Conservation (phyloP, 2,797 vertebrate species). For the Gouania willdenowi region DNA sequence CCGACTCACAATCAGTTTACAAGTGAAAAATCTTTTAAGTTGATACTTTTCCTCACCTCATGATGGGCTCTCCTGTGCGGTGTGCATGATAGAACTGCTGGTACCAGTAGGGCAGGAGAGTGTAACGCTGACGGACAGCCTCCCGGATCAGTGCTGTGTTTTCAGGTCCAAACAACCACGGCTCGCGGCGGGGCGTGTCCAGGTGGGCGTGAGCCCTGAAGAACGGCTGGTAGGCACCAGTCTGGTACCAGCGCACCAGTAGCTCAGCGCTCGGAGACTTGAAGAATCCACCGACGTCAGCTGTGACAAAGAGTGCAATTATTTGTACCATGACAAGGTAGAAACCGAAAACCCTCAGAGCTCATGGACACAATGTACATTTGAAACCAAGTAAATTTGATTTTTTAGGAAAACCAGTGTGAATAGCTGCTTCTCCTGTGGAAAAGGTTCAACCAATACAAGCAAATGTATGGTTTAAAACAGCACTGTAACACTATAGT, state of each 20-base stretch:
- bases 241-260: conserved; percentile 93
- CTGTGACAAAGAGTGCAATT: conserved; percentile 55
- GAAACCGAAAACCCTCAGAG: too few relatives aligned
- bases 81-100: conserved; percentile 82
- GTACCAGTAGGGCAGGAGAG: conserved; percentile 90
- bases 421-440: too few relatives aligned
- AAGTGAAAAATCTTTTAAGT: background rate
- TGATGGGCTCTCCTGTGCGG: conserved; percentile 79
- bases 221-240: conserved; percentile 89
- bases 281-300: conserved; percentile 91
- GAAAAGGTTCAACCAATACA: too few relatives aligned
- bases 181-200: conserved; percentile 89
- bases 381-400: background rate
- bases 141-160: conserved; percentile 80
- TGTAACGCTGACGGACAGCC: conserved; percentile 82
- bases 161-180: conserved; percentile 86
- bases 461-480: too few relatives aligned
- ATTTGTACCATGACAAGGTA: too few relatives aligned
- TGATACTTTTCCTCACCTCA: conserved; percentile 83
- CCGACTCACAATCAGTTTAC: too few relatives aligned
- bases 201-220: conserved; percentile 90
- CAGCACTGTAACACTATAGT: too few relatives aligned
- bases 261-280: conserved; percentile 84
- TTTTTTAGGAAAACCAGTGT: too few relatives aligned
- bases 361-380: too few relatives aligned